Percentiles rank a stretch among this genome's conserved stretches.
Evolutionary conservation across 2,797 vertebrate genomes (phyloP).

Genomic region (Lindbergichthys nudifrons): DNA sequence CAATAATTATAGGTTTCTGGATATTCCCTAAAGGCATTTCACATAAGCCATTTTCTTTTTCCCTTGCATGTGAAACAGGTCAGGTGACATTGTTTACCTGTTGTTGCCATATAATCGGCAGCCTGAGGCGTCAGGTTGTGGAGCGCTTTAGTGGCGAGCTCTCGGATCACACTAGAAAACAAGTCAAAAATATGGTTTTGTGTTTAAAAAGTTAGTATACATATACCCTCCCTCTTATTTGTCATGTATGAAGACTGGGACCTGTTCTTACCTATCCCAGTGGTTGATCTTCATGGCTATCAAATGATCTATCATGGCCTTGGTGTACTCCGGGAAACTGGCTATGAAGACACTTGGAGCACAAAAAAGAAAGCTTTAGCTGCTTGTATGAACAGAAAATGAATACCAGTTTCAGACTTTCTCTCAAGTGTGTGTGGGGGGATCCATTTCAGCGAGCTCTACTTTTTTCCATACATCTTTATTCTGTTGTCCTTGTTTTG

Average conservation of each 20-base stretch:
- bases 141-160: constrained; percentile 90
- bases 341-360: constrained; percentile 89
- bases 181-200: neutral
- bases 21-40: neutral
- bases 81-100: constrained; percentile 84
- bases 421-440: neutral
- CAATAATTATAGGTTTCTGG: constrained; percentile 12
- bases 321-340: constrained; percentile 94
- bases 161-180: constrained; percentile 88
- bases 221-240: neutral
- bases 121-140: constrained; percentile 90
- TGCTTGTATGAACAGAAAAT: neutral
- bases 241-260: neutral
- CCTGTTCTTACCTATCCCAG: constrained; percentile 90
- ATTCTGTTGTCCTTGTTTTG: neutral
- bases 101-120: constrained; percentile 88
- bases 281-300: constrained; percentile 92
- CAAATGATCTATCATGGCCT: constrained; percentile 93
- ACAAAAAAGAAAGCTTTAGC: constrained; percentile 10
- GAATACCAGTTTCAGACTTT: neutral
- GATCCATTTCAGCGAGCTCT: neutral
- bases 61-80: constrained; percentile 46
- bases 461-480: neutral
- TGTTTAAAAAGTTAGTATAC: neutral
- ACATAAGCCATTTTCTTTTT: constrained; percentile 4